Evolutionary conservation across 30 jellyfish, hydroid and myxozoan genomes (phyloP).

Genomic region (Pseudorhiza aurosa): DNA sequence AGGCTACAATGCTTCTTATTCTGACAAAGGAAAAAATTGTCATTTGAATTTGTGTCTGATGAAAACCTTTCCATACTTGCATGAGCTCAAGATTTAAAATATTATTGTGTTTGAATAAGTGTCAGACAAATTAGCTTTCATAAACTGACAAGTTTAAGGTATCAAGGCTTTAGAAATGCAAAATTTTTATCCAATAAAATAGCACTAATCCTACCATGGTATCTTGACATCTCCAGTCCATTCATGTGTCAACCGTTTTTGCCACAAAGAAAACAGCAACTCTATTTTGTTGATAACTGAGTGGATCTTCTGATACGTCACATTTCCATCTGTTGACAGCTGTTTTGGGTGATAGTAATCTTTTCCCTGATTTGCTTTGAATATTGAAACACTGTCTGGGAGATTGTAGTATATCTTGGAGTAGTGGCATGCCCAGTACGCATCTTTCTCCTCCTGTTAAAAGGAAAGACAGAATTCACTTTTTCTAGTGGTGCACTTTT

Average conservation of each 20-base stretch:
- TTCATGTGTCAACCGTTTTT: slow-evolving; percentile 54
- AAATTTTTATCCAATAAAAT: background rate
- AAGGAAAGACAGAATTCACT: background rate
- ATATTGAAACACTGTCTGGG: slow-evolving; percentile 44
- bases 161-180: background rate
- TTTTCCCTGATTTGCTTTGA: background rate
- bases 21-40: too few relatives aligned
- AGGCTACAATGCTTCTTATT: too few relatives aligned
- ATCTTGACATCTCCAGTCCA: slow-evolving; percentile 40
- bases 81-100: too few relatives aligned
- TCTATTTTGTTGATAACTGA: slow-evolving; percentile 25
- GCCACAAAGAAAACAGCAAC: slow-evolving; percentile 48
- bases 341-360: background rate
- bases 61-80: too few relatives aligned
- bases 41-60: too few relatives aligned
- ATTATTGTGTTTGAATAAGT: too few relatives aligned
- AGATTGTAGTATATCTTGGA: slow-evolving; percentile 43
- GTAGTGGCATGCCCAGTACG: slow-evolving; percentile 27
- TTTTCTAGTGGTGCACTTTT: background rate
- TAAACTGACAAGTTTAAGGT: too few relatives aligned
- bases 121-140: too few relatives aligned
- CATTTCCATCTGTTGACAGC: background rate
- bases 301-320: slow-evolving; percentile 41
- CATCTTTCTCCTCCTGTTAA: slow-evolving; percentile 61
- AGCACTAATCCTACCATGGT: slow-evolving; percentile 36